Evolutionary conservation across 2,888 invertebrate species (phyloP).

Genomic region (Nowickia ferox): DNA sequence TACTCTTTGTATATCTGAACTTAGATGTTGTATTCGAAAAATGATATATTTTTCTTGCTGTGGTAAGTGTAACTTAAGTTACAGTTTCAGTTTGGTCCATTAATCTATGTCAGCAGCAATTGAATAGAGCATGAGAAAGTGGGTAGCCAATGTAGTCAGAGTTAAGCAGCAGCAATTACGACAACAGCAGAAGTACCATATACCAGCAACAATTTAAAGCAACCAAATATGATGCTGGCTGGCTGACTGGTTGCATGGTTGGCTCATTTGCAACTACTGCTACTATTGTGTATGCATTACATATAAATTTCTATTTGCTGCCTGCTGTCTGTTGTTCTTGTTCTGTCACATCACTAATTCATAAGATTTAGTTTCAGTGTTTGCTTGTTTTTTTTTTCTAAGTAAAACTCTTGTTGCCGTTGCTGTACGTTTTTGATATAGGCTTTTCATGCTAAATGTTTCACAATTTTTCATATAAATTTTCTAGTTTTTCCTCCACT

Average conservation of each 20-base stretch:
- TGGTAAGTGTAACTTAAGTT: constrained; percentile 62
- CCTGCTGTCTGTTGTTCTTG: constrained; percentile 46
- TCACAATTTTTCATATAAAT: constrained; percentile 56
- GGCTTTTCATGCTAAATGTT: constrained; percentile 61
- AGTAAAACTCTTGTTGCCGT: constrained; percentile 1
- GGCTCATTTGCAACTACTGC: neutral
- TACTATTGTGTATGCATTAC: neutral
- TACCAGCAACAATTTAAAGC: constrained; percentile 13
- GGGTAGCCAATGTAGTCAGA: constrained; percentile 43
- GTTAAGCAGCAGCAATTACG: constrained; percentile 28
- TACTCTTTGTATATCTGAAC: constrained; percentile 4
- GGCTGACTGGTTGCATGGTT: neutral
- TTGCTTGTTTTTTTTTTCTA: neutral
- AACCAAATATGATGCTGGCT: constrained; percentile 12
- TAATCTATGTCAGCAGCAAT: constrained; percentile 72
- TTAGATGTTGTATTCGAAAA: constrained; percentile 12
- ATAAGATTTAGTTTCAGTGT: constrained; percentile 65
- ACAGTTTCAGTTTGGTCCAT: constrained; percentile 68
- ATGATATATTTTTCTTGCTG: constrained; percentile 17
- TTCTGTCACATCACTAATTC: constrained; percentile 71
- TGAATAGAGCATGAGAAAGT: constrained; percentile 39
- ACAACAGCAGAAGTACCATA: constrained; percentile 14
- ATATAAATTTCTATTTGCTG: constrained; percentile 50
- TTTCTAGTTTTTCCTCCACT: constrained; percentile 36
- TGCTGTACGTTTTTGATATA: constrained; percentile 31